phyloP scores from a whole-genome alignment of 2,797 vertebrate species.

The Smutsia gigantea region DNA sequence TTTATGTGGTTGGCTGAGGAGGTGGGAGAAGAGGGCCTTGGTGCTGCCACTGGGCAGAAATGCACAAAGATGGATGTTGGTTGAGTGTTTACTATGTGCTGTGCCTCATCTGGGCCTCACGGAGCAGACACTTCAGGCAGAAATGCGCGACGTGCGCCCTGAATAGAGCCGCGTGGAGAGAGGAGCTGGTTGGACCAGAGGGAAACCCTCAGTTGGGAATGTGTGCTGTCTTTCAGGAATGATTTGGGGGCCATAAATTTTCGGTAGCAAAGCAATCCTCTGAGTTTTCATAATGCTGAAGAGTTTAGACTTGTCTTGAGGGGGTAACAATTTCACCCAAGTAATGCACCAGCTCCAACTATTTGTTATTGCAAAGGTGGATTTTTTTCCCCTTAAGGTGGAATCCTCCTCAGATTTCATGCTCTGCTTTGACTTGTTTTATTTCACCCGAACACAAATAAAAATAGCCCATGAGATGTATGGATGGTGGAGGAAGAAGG shows the following conservation, averaged over 20 bases:
- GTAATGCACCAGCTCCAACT: constrained; percentile 86
- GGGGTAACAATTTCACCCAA: constrained; percentile 89
- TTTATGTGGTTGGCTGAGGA: background rate
- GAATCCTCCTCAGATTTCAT: constrained; percentile 88
- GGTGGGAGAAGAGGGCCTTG: background rate
- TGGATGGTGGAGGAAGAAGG: constrained; percentile 49
- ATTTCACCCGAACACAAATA: constrained; percentile 83
- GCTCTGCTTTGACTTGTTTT: constrained; percentile 89
- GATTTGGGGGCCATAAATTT: constrained; percentile 92
- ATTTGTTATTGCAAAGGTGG: constrained; percentile 88
- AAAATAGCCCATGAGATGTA: constrained; percentile 81
- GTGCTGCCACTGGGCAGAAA: background rate
- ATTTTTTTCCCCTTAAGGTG: constrained; percentile 86
- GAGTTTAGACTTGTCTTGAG: constrained; percentile 93
- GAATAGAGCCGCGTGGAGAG: constrained; percentile 62
- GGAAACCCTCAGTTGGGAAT: constrained; percentile 93
- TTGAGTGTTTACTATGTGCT: accelerated
- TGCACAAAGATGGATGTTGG: background rate
- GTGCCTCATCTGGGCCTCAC: background rate
- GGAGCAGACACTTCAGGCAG: background rate
- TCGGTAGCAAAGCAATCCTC: constrained; percentile 88
- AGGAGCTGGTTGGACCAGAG: constrained; percentile 86
- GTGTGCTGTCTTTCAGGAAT: constrained; percentile 90
- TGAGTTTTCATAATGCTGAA: constrained; percentile 91
- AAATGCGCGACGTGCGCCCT: background rate